These are phyloP conservation scores for Spodoptera frugiperda DNA, from an alignment of 1,140 invertebrate genomes.

Conservation along the genomic window DNA sequence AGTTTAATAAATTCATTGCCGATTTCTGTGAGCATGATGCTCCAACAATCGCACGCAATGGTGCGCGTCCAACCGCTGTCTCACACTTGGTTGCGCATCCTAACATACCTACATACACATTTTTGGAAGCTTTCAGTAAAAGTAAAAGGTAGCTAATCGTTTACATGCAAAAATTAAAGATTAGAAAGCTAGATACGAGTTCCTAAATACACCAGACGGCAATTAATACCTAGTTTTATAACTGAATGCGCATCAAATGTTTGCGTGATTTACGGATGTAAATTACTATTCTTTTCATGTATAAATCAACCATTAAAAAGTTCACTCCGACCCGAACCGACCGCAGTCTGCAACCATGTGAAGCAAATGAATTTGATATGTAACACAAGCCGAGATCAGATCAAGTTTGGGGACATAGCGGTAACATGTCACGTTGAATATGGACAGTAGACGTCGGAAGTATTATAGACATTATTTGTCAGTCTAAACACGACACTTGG, in stretches of 20 bases:
- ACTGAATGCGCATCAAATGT: constrained; percentile 15
- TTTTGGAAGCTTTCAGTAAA: constrained; percentile 3
- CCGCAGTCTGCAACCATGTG: constrained; percentile 21
- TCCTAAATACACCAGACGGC: constrained; percentile 10
- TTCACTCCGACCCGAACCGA: background rate
- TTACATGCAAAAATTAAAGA: constrained; percentile 28
- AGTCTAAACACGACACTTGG: background rate
- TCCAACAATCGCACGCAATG: constrained; percentile 58
- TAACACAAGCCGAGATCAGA: constrained; percentile 10
- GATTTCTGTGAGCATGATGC: constrained; percentile 51
- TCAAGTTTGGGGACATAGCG: constrained; percentile 27
- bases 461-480: background rate
- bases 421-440: constrained; percentile 20
- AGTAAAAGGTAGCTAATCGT: background rate
- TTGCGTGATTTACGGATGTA: constrained; percentile 12
- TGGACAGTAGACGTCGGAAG: constrained; percentile 9
- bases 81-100: constrained; percentile 62
- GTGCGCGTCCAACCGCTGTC: constrained; percentile 60
- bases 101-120: constrained; percentile 5
- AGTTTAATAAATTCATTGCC: constrained; percentile 44
- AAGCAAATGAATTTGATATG: constrained; percentile 31
- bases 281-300: constrained; percentile 1
- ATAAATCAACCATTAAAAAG: constrained; percentile 12
- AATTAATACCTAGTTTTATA: constrained; percentile 4
- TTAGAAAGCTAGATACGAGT: constrained; percentile 29